Base-by-base conservation (phyloP, 2,888 invertebrate genomes). In the Polymixis flavicincta region DNA sequence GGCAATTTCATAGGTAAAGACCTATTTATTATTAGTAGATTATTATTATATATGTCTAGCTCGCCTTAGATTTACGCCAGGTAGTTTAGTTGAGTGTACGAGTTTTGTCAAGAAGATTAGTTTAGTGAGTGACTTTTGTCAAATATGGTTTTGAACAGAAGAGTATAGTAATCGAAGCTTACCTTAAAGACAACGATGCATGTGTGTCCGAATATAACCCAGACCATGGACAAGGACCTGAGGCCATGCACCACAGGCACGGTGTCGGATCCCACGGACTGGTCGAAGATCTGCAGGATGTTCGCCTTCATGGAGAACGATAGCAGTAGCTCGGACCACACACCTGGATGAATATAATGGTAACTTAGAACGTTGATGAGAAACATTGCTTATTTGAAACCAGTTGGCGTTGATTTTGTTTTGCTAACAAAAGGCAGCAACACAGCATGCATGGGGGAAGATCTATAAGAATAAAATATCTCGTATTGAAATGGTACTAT, bases 221-320 rank as follows among this genome's bases (percentile, higher is more conserved):
- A 98, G 52, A 97, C 97, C 97, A 98, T 97, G 87, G 97, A 97
- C 78, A 97, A 94, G 19, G 97, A 97, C 63, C 98, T 94, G 19
- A 98, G 93, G 0, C 98, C 98, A 86, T 98, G 98, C 76, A 98
- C 97, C 63, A 98, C 98, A 19, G 98, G 97, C 80, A 98, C 97
- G 0, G 98, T 98, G 91, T 98, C 98, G n/a, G 97, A 97, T 17
- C 98, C 98, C 64, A 98, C 98, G 7, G 97, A 97, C 88, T 98
- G 97, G 92, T 98, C 98, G 91, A 98, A 98, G 90, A 98, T 97
- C 89, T 98, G 98, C 93, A 98, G 98, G 88, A 98, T 96, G 90
- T 98, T 98, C 84, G 98, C 98, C 87, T 97, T 97, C 85, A 98
- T 96, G 28, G 98, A 98, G 94, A 98, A 98, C 80, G 98, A 98